Base-by-base conservation (phyloP, 2,113 vertebrate genomes). In the cat (Felis catus) region DNA sequence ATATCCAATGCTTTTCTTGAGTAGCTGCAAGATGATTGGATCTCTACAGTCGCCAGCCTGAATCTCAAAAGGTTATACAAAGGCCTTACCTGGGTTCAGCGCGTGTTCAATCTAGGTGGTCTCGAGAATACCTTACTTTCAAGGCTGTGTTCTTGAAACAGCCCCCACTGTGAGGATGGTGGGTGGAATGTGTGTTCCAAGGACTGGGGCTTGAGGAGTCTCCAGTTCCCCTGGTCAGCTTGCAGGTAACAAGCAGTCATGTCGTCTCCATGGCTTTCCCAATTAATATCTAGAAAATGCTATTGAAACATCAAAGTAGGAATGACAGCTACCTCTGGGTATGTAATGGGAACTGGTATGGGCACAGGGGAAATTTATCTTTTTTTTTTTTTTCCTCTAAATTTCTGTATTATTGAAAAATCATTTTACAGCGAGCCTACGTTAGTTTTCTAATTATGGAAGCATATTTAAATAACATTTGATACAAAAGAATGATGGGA, bases 381-480 rank as follows among this genome's bases (percentile, higher is more conserved):
- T 63, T 89, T 65, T 41, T 36, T n/a, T 36, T 36, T 48, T 78
- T 48, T 8, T 12, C 12, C n/a, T 80, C 11, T 85, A 94, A 94
- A 55, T 4, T 68, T 94, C 33, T 92, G 16, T 48, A 70, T 85
- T 63, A 48, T 27, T 68, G 18, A 85, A 39, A 83, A 55, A 58
- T 7, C 73, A 41, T 33, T 74, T 94, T 88, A 23, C 1, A 33
- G 10, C 27, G 3, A 92, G 8, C 27, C 23, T 2, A 31, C 23
- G 19, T 19, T 81, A 6, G 41, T 91, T 87, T 74, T 81, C 27
- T 81, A 76, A 70, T 68, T 55, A 71, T 33, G 33, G 48, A 65
- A 91, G n/a, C 1, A 31, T 9, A 71, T 84, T 80, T 55, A 87
- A 97, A 80, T 86, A 90, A 65, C 63, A 86, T 81, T 48, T 82